Base-by-base conservation (phyloP, 30 jellyfish, hydroid and myxozoan genomes). In the Kudoa iwatai region DNA sequence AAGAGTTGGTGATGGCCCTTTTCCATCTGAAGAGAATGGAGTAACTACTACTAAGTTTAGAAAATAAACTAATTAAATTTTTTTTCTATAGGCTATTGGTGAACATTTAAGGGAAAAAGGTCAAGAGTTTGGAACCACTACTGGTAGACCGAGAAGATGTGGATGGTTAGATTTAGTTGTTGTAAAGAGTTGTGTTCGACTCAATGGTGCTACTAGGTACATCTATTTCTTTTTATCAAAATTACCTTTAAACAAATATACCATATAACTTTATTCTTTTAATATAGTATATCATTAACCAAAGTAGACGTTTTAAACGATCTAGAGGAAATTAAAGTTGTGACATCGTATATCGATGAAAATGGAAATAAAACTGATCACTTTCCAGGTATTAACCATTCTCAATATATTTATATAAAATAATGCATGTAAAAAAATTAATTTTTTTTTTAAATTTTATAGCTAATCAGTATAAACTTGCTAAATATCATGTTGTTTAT, bases 101-200 rank as follows among this genome's bases (percentile, higher is more conserved):
- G 41, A 33, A 21, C 51, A 59, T 23, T 63, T 81, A 47, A 86
- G 66, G 39, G 46, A 55, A 25, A 58, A 49, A 14, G 99, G 99
- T 10, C 83, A 52, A 13, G 99, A 81, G 51, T 59, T 64, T 33
- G 99, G 99, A 6, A 81, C 99, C 2, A 81, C 87, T 15, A 81
- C 99, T 0, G 99, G 99, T 11, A 44, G 99, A 17, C 65, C 83
- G 6, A 54, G 99, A 15, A 49, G 99, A 2, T 81, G 99, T 46
- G 99, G 99, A 12, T 81, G 99, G 99, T 42, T 81, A 15, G 99
- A 81, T 53, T 57, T 81, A 17, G 89, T 81, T 19, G 89, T 81
- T 16, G 84, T 81, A n/a, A 53, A 52, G 23, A 62, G 54, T 31
- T 65, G 88, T 2, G 58, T 62, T 53, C 56, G 62, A 88, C 22